Base-by-base conservation (phyloP, 2,888 invertebrate species). In the Labia minor region DNA sequence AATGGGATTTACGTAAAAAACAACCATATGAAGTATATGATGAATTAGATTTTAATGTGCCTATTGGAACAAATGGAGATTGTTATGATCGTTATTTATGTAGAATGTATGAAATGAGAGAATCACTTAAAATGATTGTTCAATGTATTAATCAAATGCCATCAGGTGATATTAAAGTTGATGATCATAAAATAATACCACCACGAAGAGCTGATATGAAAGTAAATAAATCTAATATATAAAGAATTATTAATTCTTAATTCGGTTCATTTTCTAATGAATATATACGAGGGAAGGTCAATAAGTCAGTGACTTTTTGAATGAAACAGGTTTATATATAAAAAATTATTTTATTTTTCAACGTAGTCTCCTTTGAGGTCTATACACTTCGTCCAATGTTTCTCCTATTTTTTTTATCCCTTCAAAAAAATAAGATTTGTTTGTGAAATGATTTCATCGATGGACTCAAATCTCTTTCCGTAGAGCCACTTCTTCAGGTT, bases 61-160 rank as follows among this genome's bases (percentile, higher is more conserved):
- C 99, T 10, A 89, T 99, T 73, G 99, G 99, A 1, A 86, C 85
- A 2, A 88, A 93, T 69, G 99, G 99, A 1, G 99, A 99, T 77
- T 97, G 96, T 75, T 99, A 97, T 75, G 99, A 99, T 78, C 88
- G 95, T 70, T 98, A 98, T 78, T 78, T 98, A 69, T 87, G 89
- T 72, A 88, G 93, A n/a, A 74, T 93, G 2, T 90, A 91, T 73
- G 95, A 95, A 79, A 95, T 99, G 98, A 85, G 99, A 33, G 94
- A 99, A 77, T 95, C 95, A 0, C 78, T 98, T 65, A 85, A 89
- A 69, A 97, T 99, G 72, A 93, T 99, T 66, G 88, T 92, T 67
- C 98, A 99, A 78, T 98, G 98, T 75, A 79, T 99, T 68, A 98
- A 99, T 80, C 84, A 96, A 79, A 99, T 99, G 97, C 99, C 99